Evolutionary conservation across 2,113 vertebrate species (phyloP).

Genomic region (Dicrurus megarhynchus): DNA sequence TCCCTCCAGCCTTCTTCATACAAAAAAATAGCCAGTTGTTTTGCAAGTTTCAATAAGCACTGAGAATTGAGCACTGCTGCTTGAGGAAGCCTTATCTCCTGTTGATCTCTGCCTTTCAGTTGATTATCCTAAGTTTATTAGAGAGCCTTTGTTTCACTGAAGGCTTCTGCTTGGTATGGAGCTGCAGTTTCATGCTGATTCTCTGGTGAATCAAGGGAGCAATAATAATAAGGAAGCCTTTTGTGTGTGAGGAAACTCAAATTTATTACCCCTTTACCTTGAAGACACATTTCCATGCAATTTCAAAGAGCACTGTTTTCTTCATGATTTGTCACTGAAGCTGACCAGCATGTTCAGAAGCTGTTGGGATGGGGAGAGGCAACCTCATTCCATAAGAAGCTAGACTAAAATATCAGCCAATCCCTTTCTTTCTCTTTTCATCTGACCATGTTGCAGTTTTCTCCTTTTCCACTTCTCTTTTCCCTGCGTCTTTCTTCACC

Average conservation of each 20-base stretch:
- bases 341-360: not conserved
- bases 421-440: not conserved
- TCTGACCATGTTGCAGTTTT: not conserved
- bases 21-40: not conserved
- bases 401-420: not conserved
- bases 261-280: not conserved
- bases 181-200: not conserved
- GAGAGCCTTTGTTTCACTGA: not conserved
- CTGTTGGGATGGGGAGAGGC: not conserved
- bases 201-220: not conserved
- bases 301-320: not conserved
- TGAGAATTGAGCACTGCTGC: not conserved
- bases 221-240: not conserved
- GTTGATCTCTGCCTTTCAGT: not conserved
- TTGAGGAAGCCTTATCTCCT: not conserved
- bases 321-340: not conserved
- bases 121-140: not conserved
- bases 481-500: not conserved
- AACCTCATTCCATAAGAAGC: not conserved
- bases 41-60: not conserved
- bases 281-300: not conserved
- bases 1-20: not conserved
- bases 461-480: not conserved
- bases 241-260: not conserved
- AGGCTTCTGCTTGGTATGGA: not conserved